Evolutionary conservation across 2,797 vertebrate species (phyloP).

Genomic region (Rhyacichthys aspro): DNA sequence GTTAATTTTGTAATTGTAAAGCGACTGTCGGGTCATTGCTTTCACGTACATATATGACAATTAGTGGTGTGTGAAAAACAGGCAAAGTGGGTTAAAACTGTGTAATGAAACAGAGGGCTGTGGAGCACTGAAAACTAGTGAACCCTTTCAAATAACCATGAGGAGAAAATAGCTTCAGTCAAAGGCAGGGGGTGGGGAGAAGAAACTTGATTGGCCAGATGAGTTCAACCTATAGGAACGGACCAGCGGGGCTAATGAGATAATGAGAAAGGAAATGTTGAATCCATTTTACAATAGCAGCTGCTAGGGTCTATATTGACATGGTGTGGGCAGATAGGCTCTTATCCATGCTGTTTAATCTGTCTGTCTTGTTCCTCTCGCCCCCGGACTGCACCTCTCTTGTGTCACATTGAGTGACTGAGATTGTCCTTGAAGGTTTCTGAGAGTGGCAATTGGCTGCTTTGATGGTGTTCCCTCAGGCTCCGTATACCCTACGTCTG

Average conservation of each 20-base stretch:
- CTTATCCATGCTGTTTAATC: conserved; percentile 61
- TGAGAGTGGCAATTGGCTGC: conserved; percentile 62
- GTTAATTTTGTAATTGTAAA: conserved; percentile 4
- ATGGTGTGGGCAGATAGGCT: conserved; percentile 34
- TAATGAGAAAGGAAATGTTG: conserved; percentile 66
- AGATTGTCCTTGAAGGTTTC: conserved; percentile 77
- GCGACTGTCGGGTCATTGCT: neutral
- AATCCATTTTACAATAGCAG: conserved; percentile 62
- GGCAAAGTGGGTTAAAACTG: conserved; percentile 37
- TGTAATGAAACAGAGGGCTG: conserved; percentile 37
- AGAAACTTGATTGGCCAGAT: conserved; percentile 36
- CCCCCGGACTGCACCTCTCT: conserved; percentile 53
- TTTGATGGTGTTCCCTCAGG: conserved; percentile 55
- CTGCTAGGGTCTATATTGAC: conserved; percentile 48
- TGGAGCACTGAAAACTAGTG: conserved; percentile 32
- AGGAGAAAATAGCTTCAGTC: conserved; percentile 37
- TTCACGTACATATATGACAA: conserved; percentile 23
- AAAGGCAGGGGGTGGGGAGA: conserved; percentile 1
- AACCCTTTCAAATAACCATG: conserved; percentile 30
- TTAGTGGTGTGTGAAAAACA: conserved; percentile 44
- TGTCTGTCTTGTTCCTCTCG: conserved; percentile 51
- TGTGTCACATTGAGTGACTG: conserved; percentile 73
- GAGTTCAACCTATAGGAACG: conserved; percentile 41
- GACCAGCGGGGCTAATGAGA: conserved; percentile 30
- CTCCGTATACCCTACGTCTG: conserved; percentile 50